Evolutionary conservation across 1,140 invertebrate genomes (phyloP).

Genomic region (Gonioctena quinquepunctata): DNA sequence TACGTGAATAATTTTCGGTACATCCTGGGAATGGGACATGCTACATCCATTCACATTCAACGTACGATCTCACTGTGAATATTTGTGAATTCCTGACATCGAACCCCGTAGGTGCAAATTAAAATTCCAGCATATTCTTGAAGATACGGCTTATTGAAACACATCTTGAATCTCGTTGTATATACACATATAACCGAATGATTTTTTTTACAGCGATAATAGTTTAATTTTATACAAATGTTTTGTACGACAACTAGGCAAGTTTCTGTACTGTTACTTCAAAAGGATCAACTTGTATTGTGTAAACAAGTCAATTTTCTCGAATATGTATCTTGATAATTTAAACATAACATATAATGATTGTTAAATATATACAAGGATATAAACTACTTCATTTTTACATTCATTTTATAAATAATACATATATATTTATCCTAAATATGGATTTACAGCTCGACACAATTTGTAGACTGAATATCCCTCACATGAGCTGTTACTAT

Average conservation of each 20-base stretch:
- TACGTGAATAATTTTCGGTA: no score
- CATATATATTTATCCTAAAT: neutral
- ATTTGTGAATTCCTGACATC: no score
- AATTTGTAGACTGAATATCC: no score
- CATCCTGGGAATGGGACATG: no score
- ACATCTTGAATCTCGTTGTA: no score
- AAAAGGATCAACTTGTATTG: neutral
- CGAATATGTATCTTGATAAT: neutral
- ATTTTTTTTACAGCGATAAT: constrained; percentile 42
- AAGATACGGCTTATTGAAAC: no score
- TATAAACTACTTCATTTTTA: constrained; percentile 16
- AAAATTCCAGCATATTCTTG: no score
- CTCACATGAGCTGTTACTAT: neutral
- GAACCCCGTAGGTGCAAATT: no score
- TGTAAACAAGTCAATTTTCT: neutral
- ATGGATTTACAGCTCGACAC: neutral
- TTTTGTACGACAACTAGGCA: constrained; percentile 25
- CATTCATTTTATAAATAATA: constrained; percentile 25
- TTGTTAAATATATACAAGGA: constrained; percentile 17
- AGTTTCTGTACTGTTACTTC: neutral
- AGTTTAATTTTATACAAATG: constrained; percentile 38
- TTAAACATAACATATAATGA: constrained; percentile 15
- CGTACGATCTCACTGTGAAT: no score
- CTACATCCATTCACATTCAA: no score
- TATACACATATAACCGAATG: constrained; percentile 40